Evolutionary conservation across 64 coral and sea anemone species (phyloP).

Genomic region (Montipora sp.): DNA sequence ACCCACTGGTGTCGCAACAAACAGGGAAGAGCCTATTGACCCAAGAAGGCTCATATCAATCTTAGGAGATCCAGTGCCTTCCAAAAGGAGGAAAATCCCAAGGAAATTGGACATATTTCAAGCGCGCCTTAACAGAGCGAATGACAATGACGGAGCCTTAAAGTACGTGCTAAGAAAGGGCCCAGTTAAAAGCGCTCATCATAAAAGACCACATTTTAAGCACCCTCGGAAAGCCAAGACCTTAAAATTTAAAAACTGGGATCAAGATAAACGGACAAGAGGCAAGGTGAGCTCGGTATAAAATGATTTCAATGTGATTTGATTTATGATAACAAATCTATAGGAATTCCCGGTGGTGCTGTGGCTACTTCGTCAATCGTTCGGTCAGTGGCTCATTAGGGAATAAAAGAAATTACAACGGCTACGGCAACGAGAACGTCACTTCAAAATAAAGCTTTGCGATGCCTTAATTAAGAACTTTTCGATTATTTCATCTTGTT

Average conservation of each 20-base stretch:
- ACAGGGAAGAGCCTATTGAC: background rate
- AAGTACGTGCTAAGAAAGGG: background rate
- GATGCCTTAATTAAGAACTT: too few species aligned
- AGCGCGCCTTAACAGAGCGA: background rate
- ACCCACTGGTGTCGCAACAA: background rate
- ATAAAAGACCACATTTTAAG: background rate
- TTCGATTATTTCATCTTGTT: too few species aligned
- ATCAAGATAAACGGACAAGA: background rate
- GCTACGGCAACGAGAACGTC: too few species aligned
- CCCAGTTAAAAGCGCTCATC: background rate
- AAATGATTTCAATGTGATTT: too few species aligned
- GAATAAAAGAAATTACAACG: too few species aligned
- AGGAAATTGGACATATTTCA: background rate
- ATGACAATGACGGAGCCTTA: too few species aligned
- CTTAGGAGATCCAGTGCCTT: slow-evolving; percentile 30
- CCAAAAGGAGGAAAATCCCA: slow-evolving; percentile 1
- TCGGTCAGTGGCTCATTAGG: too few species aligned
- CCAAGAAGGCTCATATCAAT: slow-evolving; percentile 14
- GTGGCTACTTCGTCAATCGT: too few species aligned
- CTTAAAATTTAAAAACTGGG: background rate
- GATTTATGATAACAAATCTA: too few species aligned
- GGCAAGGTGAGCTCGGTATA: background rate
- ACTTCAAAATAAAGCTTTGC: too few species aligned
- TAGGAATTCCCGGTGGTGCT: too few species aligned
- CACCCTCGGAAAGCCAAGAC: background rate